phyloP scores from a whole-genome alignment of 2,888 invertebrate species.

The Amblyjoppa fuscipennis region DNA sequence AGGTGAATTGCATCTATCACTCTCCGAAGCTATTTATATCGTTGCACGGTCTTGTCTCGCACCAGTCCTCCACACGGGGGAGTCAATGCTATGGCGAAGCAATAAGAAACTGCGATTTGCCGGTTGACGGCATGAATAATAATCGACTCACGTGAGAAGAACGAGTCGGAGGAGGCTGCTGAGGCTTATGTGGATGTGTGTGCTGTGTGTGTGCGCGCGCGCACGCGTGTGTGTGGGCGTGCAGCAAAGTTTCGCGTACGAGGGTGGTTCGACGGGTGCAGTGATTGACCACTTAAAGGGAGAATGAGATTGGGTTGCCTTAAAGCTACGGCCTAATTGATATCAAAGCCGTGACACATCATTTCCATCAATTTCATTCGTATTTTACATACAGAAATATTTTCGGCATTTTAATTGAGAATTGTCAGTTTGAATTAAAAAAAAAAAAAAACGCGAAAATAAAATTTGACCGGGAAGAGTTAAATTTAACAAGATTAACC shows the following conservation, averaged over 20 bases:
- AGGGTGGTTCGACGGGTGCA: neutral
- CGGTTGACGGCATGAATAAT: slow-evolving; percentile 69
- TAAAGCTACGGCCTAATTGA: neutral
- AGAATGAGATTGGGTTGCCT: neutral
- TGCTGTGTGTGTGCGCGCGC: slow-evolving; percentile 8
- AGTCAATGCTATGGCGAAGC: slow-evolving; percentile 55
- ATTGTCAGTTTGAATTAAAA: neutral
- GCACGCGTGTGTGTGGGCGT: slow-evolving; percentile 16
- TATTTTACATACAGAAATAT: neutral
- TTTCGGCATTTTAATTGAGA: neutral
- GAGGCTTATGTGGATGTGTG: neutral
- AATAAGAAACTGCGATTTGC: slow-evolving; percentile 69
- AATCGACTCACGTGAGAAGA: slow-evolving; percentile 67
- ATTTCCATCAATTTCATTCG: neutral
- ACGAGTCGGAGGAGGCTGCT: slow-evolving; percentile 4
- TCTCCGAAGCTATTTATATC: slow-evolving; percentile 62
- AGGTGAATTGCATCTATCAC: slow-evolving; percentile 55
- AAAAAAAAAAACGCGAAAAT: neutral
- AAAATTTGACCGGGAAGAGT: neutral
- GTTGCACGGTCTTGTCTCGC: slow-evolving; percentile 29
- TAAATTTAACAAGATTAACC: too few relatives aligned
- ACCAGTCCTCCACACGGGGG: slow-evolving; percentile 28
- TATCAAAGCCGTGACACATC: neutral
- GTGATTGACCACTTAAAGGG: slow-evolving; percentile 26
- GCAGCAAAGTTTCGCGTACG: slow-evolving; percentile 34